Percentiles rank a stretch among this genome's conserved stretches.
phyloP scores from a whole-genome alignment of 1,140 invertebrate species.

The Penaeus japonicus region DNA sequence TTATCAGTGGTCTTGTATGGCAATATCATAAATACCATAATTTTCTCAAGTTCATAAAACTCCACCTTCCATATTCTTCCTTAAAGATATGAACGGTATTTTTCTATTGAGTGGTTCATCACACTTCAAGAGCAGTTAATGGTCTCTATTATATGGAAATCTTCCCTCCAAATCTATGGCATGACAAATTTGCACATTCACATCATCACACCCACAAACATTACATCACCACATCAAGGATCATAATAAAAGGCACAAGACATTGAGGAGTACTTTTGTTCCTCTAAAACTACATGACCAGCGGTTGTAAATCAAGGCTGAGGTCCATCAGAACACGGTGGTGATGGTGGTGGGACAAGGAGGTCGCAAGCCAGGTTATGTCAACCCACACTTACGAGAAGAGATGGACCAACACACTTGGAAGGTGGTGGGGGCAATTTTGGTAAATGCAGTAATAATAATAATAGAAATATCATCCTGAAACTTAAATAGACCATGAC shows the following conservation, averaged over 20 bases:
- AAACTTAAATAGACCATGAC: constrained; percentile 28
- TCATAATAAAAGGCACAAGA: constrained; percentile 34
- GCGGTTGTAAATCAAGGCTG: background rate
- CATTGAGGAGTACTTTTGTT: constrained; percentile 35
- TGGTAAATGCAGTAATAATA: background rate
- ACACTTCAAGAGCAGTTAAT: too few species aligned
- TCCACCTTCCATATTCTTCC: too few species aligned
- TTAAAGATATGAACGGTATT: too few species aligned
- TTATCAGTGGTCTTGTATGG: too few species aligned
- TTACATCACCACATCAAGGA: background rate
- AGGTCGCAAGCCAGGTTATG: constrained; percentile 10
- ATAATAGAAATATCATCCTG: background rate
- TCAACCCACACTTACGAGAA: constrained; percentile 30
- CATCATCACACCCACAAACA: too few species aligned
- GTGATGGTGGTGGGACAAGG: too few species aligned
- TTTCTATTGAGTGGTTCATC: too few species aligned
- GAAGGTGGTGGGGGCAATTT: background rate
- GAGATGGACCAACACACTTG: background rate
- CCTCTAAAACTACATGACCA: constrained; percentile 34
- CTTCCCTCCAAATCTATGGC: background rate
- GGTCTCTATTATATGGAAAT: too few species aligned
- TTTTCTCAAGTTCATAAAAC: too few species aligned
- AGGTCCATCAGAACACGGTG: too few species aligned
- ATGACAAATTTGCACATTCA: too few species aligned
- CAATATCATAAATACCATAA: too few species aligned